Conservation (phyloP, 2,113 vertebrate species). For the Varanus salvator region DNA sequence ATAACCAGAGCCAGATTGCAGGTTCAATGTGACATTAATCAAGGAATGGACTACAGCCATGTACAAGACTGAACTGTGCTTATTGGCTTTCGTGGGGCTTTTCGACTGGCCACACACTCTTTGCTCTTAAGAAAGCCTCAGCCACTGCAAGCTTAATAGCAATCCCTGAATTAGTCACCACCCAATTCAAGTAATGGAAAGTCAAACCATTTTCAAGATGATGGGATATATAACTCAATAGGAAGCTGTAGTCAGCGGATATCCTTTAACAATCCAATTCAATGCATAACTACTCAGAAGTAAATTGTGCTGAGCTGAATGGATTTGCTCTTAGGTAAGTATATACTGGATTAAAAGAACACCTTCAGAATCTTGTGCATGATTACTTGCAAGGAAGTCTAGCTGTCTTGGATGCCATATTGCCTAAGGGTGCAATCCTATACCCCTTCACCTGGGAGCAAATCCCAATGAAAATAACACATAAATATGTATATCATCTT, state of each 20-base stretch:
- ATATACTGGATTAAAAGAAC: not conserved
- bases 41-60: slow-evolving; percentile 72
- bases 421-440: no score
- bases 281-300: not conserved
- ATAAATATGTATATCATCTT: no score
- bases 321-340: not conserved
- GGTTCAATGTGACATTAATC: slow-evolving; percentile 78
- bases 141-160: slow-evolving; percentile 57
- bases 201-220: slow-evolving; percentile 43
- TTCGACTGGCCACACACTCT: slow-evolving; percentile 73
- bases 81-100: slow-evolving; percentile 73
- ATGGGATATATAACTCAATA: slow-evolving; percentile 51
- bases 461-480: no score
- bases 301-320: not conserved
- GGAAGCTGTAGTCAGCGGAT: slow-evolving; percentile 58
- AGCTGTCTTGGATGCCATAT: no score
- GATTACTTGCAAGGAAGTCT: no score
- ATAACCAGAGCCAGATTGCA: slow-evolving; percentile 69
- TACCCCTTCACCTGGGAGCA: no score
- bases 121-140: slow-evolving; percentile 68
- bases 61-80: slow-evolving; percentile 69
- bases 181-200: slow-evolving; percentile 63
- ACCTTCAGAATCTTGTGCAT: no score
- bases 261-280: not conserved
- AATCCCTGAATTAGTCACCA: slow-evolving; percentile 61